These are phyloP conservation scores for Lutra lutra DNA, from an alignment of 2,797 vertebrate genomes.

Conservation along the genomic window DNA sequence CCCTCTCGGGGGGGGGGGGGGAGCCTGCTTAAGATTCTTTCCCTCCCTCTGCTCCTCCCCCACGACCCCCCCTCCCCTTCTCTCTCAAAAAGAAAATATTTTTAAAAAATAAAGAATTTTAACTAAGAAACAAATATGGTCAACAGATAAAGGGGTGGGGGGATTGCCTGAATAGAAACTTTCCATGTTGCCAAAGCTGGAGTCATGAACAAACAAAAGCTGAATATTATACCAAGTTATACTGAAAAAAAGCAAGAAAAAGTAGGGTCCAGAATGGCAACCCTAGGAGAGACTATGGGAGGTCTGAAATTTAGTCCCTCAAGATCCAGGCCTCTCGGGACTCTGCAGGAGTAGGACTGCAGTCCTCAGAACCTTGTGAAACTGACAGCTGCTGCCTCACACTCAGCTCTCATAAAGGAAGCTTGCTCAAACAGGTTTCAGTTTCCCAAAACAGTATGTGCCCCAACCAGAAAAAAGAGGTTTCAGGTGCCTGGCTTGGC, in stretches of 20 bases:
- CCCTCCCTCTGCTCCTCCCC: not conserved
- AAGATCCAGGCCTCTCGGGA: not conserved
- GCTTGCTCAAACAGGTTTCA: slow-evolving; percentile 15
- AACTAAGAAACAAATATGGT: not conserved
- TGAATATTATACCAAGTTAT: not conserved
- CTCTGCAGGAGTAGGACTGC: not conserved
- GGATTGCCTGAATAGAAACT: not conserved
- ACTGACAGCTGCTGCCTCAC: not conserved
- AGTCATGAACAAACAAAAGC: not conserved
- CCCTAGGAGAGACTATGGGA: not conserved
- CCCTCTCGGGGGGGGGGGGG: not conserved
- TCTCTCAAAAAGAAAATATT: not conserved
- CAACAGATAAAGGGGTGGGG: not conserved
- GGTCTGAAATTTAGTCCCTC: not conserved
- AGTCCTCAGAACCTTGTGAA: not conserved
- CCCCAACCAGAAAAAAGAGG: not conserved
- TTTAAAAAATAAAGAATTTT: not conserved
- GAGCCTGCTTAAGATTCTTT: not conserved
- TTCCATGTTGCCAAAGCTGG: not conserved
- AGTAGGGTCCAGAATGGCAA: not conserved
- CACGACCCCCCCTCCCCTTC: too few species aligned
- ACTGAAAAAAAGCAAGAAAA: not conserved
- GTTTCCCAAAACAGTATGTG: not conserved
- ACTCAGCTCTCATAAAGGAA: not conserved
- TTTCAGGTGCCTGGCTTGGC: not conserved